Base-by-base conservation (phyloP, 2,888 invertebrate genomes). In the Alcis repandata region DNA sequence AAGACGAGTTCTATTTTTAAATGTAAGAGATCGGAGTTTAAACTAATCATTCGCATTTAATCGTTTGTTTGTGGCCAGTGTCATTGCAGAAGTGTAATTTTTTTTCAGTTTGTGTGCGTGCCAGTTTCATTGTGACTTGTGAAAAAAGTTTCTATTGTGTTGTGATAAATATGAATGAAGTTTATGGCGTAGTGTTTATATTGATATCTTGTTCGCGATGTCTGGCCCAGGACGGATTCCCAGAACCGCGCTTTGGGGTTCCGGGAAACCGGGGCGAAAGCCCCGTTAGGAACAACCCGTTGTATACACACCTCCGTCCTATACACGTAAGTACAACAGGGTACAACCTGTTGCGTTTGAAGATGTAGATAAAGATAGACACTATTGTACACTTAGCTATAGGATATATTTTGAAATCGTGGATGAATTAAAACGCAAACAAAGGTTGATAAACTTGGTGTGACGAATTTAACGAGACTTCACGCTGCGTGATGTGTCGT, bases 301-400 rank as follows among this genome's bases (percentile, higher is more conserved):
- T 45, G n/a, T 43, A 43, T 43, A 15, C 13, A 15, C 53, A 45
- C 54, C 45, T 36, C 22, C 60, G 20, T 15, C 65, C 51, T 20
- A 11, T 51, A 38, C 51, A 66, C 36, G 65, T 66, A 61, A 66
- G 65, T 61, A n/a, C n/a, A n/a, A n/a, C n/a, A 19, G 22, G 4
- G 11, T 11, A n/a, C 2, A 36, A 41, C 40, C 22, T 58, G 48
- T 58, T 49, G 48, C 48, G 27, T 17, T 51, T 8, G 19, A 10
- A 33, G 11, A 10, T 46, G 10, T 11, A 15, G 13, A 17, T 49
- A 33, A 32, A 15, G 46, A 19, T 20, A 15, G 46, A 19, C 11
- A 6, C 9, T 20, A 4, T 11, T 45, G 0, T n/a, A 8, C 19
- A 11, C 11, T 38, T 13, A 2, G 2, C n/a, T n/a, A n/a, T n/a